phyloP scores from a whole-genome alignment of 2,888 invertebrate genomes.

The Lasioglossum morio region DNA sequence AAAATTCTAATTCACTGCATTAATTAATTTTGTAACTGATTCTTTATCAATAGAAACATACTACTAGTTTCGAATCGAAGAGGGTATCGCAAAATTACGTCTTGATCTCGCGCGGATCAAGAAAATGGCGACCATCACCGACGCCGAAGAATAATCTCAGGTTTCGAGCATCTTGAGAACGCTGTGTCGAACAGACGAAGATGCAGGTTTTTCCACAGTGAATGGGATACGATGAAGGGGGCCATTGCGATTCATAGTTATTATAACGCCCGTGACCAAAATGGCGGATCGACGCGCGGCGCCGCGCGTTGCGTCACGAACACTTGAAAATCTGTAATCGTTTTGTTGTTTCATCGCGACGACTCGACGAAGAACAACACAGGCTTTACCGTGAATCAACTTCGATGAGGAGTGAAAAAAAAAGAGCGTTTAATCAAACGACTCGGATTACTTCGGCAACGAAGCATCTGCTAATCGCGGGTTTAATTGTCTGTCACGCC shows the following conservation, averaged over 20 bases:
- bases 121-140: background rate
- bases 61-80: background rate
- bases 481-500: slow-evolving; percentile 1
- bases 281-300: background rate
- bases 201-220: background rate
- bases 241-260: background rate
- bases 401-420: too few species aligned
- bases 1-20: too few species aligned
- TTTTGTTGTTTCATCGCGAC: background rate
- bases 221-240: background rate
- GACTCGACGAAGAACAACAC: background rate
- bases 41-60: too few species aligned
- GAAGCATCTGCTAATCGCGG: background rate
- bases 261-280: background rate
- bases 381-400: too few species aligned
- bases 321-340: slow-evolving; percentile 18
- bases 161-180: background rate
- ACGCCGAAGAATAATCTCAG: background rate
- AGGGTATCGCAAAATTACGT: background rate
- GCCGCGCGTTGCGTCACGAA: background rate
- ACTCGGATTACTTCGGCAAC: background rate
- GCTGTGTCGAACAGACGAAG: background rate
- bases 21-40: too few species aligned
- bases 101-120: background rate
- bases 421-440: slow-evolving; percentile 16